phyloP scores from a whole-genome alignment of 37 sponge, comb jelly and placozoan genomes.

The Diacarnus erythraeanus region DNA sequence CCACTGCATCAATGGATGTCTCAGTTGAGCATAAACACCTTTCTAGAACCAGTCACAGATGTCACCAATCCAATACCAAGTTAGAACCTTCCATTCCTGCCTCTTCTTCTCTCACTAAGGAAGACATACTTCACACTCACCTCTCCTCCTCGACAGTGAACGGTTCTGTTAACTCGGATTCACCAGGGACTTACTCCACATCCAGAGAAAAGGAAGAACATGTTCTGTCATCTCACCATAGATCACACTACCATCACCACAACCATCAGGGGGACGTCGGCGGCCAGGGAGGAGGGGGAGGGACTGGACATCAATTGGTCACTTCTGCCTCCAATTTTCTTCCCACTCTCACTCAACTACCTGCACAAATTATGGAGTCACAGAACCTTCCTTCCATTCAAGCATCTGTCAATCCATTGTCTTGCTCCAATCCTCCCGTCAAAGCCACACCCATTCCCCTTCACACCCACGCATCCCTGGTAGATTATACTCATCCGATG shows the following conservation, averaged over 20 bases:
- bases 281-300: neutral
- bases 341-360: conserved; percentile 3
- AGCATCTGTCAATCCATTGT: neutral
- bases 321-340: neutral
- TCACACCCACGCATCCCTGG: neutral
- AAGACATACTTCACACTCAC: neutral
- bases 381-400: neutral
- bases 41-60: neutral
- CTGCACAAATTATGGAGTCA: neutral
- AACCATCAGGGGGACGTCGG: neutral
- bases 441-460: too few species aligned
- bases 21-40: too few species aligned
- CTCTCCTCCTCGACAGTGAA: neutral
- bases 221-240: neutral
- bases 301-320: neutral
- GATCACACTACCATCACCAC: neutral
- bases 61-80: too few species aligned
- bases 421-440: too few species aligned
- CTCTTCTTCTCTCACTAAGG: neutral
- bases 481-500: neutral
- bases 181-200: neutral
- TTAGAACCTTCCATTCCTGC: too few species aligned
- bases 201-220: neutral
- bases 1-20: neutral
- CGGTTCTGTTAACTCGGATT: neutral